Conservation (phyloP, 1,140 invertebrate species). For the Coptotermes formosanus region DNA sequence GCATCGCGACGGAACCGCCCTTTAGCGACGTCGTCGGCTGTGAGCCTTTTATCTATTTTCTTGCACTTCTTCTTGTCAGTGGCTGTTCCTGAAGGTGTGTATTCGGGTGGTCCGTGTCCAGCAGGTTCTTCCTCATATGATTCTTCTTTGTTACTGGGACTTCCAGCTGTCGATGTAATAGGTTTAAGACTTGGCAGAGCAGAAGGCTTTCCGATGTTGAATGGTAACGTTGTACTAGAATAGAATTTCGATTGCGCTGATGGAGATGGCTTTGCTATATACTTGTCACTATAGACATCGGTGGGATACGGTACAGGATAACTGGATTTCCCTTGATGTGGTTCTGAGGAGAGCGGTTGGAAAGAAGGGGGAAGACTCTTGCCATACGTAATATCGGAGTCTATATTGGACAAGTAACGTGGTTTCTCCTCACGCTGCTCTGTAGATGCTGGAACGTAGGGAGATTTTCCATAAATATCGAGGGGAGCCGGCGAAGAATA, state of each 20-base stretch:
- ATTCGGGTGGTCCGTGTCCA: not conserved
- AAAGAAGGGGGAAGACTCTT: not conserved
- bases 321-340: slow-evolving; percentile 26
- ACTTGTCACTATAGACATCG: not conserved
- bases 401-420: not conserved
- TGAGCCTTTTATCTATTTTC: slow-evolving; percentile 27
- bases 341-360: not conserved
- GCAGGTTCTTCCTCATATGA: slow-evolving; percentile 6
- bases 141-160: not conserved
- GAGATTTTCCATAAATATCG: not conserved
- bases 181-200: not conserved
- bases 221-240: not conserved
- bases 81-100: not conserved
- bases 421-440: not conserved
- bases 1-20: slow-evolving; percentile 46
- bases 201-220: not conserved
- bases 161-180: not conserved
- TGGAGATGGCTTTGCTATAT: not conserved
- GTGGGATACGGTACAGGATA: not conserved
- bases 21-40: slow-evolving; percentile 24
- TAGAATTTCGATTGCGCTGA: not conserved
- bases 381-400: not conserved
- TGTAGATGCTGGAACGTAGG: not conserved
- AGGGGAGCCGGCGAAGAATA: not conserved
- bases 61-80: slow-evolving; percentile 30